These are phyloP conservation scores for Montipora foliosa DNA, from an alignment of 64 coral and sea anemone species.

Conservation along the genomic window DNA sequence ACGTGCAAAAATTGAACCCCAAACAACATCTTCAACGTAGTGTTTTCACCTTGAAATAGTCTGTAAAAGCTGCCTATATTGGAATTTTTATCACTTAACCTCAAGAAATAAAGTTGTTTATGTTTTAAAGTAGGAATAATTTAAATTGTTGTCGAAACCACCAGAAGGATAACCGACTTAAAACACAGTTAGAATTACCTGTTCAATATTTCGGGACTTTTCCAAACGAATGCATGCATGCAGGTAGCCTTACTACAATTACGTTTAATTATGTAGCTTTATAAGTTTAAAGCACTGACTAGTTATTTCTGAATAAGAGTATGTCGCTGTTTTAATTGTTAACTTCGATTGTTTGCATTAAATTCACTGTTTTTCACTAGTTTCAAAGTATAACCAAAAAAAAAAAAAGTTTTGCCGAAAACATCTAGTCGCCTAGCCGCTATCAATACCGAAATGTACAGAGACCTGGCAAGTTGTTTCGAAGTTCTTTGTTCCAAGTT, in stretches of 20 bases:
- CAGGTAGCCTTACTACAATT: background rate
- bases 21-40: background rate
- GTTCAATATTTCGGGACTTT: too few species aligned
- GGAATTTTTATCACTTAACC: background rate
- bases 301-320: background rate
- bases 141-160: background rate
- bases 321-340: background rate
- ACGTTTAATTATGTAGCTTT: background rate
- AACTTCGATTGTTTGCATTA: background rate
- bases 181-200: background rate
- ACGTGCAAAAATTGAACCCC: background rate
- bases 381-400: background rate
- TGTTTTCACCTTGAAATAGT: background rate
- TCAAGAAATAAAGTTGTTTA: background rate
- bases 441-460: too few species aligned
- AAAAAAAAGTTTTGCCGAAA: too few species aligned
- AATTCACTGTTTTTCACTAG: background rate
- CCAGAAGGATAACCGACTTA: background rate
- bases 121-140: background rate
- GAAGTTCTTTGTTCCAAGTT: too few species aligned
- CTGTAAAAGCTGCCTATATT: background rate
- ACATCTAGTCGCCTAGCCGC: too few species aligned
- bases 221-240: too few species aligned
- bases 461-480: too few species aligned
- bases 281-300: too few species aligned